These are phyloP conservation scores for Aplysia californica DNA, from an alignment of 1,140 invertebrate species.

Conservation along the genomic window DNA sequence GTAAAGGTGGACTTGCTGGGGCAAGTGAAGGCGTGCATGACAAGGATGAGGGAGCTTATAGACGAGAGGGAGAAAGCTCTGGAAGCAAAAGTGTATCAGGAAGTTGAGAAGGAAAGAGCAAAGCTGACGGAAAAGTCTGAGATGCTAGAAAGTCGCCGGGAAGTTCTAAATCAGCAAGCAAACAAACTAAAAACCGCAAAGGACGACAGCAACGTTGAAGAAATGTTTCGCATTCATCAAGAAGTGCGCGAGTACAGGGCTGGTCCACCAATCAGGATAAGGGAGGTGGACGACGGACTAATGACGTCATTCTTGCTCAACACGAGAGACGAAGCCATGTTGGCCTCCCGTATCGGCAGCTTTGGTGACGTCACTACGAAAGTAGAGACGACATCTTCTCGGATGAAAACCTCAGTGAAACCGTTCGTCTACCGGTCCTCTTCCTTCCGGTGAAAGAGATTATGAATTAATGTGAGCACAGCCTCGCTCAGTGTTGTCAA, in stretches of 20 bases:
- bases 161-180: constrained; percentile 30
- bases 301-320: constrained; percentile 48
- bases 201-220: constrained; percentile 43
- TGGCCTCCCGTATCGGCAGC: constrained; percentile 41
- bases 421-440: not conserved
- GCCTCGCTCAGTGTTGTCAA: too few relatives aligned
- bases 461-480: too few relatives aligned
- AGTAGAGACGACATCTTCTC: constrained; percentile 35
- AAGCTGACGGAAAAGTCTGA: constrained; percentile 43
- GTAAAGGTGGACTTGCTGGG: constrained; percentile 32
- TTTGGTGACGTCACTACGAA: constrained; percentile 43
- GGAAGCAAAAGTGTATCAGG: constrained; percentile 36
- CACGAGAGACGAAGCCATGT: constrained; percentile 36
- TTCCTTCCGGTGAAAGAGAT: constrained; percentile 4
- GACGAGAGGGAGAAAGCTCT: constrained; percentile 47
- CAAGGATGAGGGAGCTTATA: constrained; percentile 35
- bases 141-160: constrained; percentile 30
- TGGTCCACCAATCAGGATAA: constrained; percentile 32
- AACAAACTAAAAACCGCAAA: constrained; percentile 36
- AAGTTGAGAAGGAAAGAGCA: constrained; percentile 42
- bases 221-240: constrained; percentile 46
- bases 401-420: not conserved
- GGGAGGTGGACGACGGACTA: constrained; percentile 46
- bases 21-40: constrained; percentile 41
- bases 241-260: constrained; percentile 36